Percentiles rank a stretch among this genome's conserved stretches.
These are phyloP conservation scores for Drosophila longiperda DNA, from an alignment of 2,888 invertebrate species.

Conservation along the genomic window DNA sequence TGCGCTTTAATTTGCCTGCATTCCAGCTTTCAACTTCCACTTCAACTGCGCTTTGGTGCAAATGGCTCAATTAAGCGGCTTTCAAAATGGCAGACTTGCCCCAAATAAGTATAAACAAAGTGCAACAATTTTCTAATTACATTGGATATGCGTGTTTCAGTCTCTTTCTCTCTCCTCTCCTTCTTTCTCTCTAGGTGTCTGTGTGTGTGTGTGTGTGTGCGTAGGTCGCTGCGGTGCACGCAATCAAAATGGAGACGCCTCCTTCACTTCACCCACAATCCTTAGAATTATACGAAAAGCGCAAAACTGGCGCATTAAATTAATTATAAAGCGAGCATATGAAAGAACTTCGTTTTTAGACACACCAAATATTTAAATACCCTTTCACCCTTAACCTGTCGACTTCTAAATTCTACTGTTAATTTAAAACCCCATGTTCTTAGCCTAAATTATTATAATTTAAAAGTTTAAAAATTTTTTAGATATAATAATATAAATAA, in stretches of 20 bases:
- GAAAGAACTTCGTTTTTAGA: background rate
- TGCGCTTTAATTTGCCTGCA: slow-evolving; percentile 47
- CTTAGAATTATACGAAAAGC: slow-evolving; percentile 59
- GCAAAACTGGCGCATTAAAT: slow-evolving; percentile 79
- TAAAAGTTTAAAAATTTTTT: background rate
- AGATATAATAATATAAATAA: background rate
- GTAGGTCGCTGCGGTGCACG: slow-evolving; percentile 48
- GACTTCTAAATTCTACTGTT: background rate
- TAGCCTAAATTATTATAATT: background rate
- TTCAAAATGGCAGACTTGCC: slow-evolving; percentile 62
- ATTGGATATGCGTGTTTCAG: slow-evolving; percentile 15
- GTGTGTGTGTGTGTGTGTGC: slow-evolving; percentile 10
- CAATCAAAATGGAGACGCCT: slow-evolving; percentile 38
- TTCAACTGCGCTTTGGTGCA: slow-evolving; percentile 35
- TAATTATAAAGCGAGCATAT: slow-evolving; percentile 63
- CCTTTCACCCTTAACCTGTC: background rate
- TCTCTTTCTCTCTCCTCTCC: background rate
- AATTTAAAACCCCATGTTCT: background rate
- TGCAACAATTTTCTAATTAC: slow-evolving; percentile 81
- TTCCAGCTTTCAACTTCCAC: slow-evolving; percentile 9
- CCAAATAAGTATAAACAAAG: slow-evolving; percentile 65
- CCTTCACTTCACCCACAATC: background rate
- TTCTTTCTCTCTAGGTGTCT: background rate
- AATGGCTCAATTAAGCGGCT: slow-evolving; percentile 73
- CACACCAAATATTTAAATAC: background rate